Base-by-base conservation (phyloP, 1,140 invertebrate genomes). In the Drosophila lowei region DNA sequence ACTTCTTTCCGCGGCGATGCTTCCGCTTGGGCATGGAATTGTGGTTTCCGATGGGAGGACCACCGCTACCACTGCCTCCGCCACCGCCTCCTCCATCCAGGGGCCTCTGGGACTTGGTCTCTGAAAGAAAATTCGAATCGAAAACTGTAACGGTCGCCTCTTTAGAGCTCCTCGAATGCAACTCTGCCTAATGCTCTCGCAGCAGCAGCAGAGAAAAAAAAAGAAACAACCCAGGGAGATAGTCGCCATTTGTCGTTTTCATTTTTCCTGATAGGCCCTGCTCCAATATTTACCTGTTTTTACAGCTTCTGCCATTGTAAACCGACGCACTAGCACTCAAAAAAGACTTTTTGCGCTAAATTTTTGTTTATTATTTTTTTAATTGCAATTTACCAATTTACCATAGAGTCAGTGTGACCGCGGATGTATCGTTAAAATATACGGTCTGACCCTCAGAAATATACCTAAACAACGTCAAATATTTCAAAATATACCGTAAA, bases 1-100 rank as follows among this genome's bases (percentile, higher is more conserved):
- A 77, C 64, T 92, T 92, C 18, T 92, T 92, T 13, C 92, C 89
- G 9, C 92, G 83, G n/a, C 92, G 71, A 58, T 91, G 92, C 79
- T 92, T 92, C 3, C 90, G 79, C 57, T 91, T 92, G 7, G 77
- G 77, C 43, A 75, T 54, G 28, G 21, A 34, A 42, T 23, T 75
- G 53, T 18, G 72, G 43, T 18, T 48, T 7, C 9, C 28, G 38
- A 6, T 46, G 15, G 15, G 28, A 34, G 11, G 28, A 16, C 52
- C n/a, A 38, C 34, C 34, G 11, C 65, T 64, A 4, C 63, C 13
- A 6, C 60, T 61, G 0, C 28, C 44, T 0, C 60, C 55, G 3
- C 16, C 62, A 3, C 44, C 30, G 2, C 50, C 71, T 8, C 71
- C 46, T 1, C 72, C 71, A 41, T 75, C 72, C 56, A 74, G 23